Conservation (phyloP, 2,113 vertebrate genomes). For the Cololabis saira region DNA sequence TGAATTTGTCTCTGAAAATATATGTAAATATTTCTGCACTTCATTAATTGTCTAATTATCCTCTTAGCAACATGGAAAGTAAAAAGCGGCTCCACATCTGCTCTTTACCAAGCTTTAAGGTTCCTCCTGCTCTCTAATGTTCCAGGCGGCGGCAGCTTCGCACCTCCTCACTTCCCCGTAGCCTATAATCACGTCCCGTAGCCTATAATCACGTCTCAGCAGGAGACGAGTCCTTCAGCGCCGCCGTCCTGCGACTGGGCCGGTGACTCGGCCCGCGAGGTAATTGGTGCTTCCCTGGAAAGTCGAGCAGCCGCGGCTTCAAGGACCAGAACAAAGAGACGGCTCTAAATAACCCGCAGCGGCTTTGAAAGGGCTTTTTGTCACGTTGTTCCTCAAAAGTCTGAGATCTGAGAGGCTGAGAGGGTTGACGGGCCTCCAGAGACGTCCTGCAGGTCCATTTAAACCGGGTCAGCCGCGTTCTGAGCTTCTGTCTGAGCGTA, state of each 20-base stretch:
- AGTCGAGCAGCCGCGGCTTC: no score
- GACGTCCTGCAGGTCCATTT: no score
- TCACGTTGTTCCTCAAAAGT: no score
- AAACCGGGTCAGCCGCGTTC: no score
- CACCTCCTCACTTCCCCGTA: neutral
- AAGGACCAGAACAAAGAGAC: no score
- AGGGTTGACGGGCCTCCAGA: no score
- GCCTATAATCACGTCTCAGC: neutral
- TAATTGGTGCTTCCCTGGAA: neutral
- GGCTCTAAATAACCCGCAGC: no score
- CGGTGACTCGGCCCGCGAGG: neutral
- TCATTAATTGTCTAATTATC: neutral
- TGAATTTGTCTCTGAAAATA: no score
- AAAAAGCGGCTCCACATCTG: neutral
- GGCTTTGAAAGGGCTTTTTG: no score
- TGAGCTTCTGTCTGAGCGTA: no score
- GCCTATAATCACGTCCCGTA: neutral
- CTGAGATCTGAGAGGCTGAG: no score
- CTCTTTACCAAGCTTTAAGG: neutral
- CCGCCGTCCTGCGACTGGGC: neutral
- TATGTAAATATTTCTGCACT: no score
- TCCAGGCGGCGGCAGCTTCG: neutral
- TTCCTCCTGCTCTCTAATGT: neutral
- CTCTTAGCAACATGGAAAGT: neutral
- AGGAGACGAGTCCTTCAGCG: neutral